These are phyloP conservation scores for Myotis yumanensis DNA, from an alignment of 2,113 vertebrate species.

Conservation along the genomic window DNA sequence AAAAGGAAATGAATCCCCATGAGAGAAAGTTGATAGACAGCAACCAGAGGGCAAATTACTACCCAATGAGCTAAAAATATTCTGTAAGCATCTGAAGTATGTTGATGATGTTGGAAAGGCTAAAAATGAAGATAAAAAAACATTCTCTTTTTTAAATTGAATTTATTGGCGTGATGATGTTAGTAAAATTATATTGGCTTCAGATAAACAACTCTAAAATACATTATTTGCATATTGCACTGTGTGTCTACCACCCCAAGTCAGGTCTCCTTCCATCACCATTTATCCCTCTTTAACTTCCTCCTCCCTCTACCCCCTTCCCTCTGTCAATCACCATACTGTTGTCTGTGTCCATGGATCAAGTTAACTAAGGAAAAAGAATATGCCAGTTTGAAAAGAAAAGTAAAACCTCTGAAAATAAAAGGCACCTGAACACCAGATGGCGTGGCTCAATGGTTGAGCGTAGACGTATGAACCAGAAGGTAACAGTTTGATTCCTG, in stretches of 20 bases:
- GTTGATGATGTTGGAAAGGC: background rate
- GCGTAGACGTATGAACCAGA: too few relatives aligned
- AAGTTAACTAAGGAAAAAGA: background rate
- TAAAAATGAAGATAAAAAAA: background rate
- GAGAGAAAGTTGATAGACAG: background rate
- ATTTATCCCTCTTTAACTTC: background rate
- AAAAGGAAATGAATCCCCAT: background rate
- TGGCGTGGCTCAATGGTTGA: too few relatives aligned
- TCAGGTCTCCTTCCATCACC: background rate
- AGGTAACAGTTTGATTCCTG: too few relatives aligned
- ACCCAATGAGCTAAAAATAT: background rate
- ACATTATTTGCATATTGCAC: background rate
- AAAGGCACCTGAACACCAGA: background rate
- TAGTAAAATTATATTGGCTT: background rate
- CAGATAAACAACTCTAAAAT: background rate
- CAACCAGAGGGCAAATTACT: background rate
- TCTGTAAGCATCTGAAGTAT: background rate
- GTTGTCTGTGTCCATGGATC: background rate
- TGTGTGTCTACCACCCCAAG: background rate
- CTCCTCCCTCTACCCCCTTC: background rate
- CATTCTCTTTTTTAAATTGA: background rate
- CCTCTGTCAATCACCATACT: background rate
- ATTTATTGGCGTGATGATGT: background rate
- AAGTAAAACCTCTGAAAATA: background rate
- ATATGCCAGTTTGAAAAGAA: background rate